Base-by-base conservation (phyloP, 1,140 invertebrate genomes). In the Drosophila parabipectinata region DNA sequence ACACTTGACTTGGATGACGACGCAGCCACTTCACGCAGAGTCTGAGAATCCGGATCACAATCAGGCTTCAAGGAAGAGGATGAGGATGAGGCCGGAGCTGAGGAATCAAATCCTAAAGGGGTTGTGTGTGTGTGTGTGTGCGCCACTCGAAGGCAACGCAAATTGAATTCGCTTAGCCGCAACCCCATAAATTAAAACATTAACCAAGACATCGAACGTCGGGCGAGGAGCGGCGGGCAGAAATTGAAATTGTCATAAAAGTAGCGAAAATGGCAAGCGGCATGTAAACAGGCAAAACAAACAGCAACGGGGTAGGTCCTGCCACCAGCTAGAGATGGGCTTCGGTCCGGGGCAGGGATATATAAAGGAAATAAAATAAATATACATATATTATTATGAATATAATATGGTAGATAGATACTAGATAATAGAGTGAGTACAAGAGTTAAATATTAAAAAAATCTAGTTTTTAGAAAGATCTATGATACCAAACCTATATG, bases 131-230 rank as follows among this genome's bases (percentile, higher is more conserved):
- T 32, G 26, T 48, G 47, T 48, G 54, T 50, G 45, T 58, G 21
- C 18, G 61, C 34, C 45, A 80, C 44, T 74, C 59, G 51, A 66
- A 59, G 74, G 82, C 83, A 77, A 34, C 59, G 50, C 84, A 83
- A 87, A 87, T 83, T 63, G 84, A 61, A 87, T 88, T 88, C 83
- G 84, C 79, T 88, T 88, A 87, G 79, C 71, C 79, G 61, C 83
- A 87, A 87, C 83, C 83, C 83, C 79, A 88, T 89, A 89, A 88
- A 87, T 87, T 88, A 88, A 77, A 74, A 69, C 74, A 77, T 77
- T 77, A 76, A 76, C 72, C 73, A 75, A 72, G 66, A 61, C 66
- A 63, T 50, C 64, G 64, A 53, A 12, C 34, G 41, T 1, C 59
- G 14, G 37, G 4, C 26, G 14, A 15, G 0, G n/a, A 3, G 3